Conservation (phyloP, 2,113 vertebrate genomes). For the Oreochromis spilurus region DNA sequence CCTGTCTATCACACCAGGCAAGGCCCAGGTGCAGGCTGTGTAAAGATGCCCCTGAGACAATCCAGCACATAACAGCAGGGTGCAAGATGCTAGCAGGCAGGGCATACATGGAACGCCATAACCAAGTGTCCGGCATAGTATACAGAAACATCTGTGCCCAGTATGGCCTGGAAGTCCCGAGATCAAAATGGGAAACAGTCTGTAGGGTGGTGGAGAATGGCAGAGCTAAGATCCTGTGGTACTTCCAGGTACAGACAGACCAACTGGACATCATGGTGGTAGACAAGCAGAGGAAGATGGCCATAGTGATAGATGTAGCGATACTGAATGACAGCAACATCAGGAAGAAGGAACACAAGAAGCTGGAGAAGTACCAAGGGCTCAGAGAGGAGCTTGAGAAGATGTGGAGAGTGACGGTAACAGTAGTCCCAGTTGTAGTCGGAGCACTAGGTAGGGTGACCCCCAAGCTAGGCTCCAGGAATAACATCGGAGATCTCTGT, state of each 20-base stretch:
- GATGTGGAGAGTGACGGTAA: rapidly evolving
- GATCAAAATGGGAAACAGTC: rapidly evolving
- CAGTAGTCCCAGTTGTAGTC: background rate
- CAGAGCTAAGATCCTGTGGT: background rate
- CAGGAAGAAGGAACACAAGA: background rate
- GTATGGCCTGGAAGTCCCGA: rapidly evolving
- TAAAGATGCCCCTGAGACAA: background rate
- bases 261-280: background rate
- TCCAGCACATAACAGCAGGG: background rate
- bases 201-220: background rate
- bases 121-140: rapidly evolving
- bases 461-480: background rate
- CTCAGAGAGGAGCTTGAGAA: background rate
- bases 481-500: rapidly evolving
- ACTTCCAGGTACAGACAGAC: background rate
- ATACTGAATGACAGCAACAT: background rate
- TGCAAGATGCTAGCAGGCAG: rapidly evolving
- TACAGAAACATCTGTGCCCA: rapidly evolving
- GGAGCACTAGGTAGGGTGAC: background rate
- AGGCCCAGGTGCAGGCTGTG: background rate
- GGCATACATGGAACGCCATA: background rate
- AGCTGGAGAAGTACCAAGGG: background rate
- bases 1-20: background rate
- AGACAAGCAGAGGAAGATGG: background rate
- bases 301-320: rapidly evolving